A percentile compares a stretch with the other conserved stretches of the same genome.
phyloP scores from a whole-genome alignment of 1,140 invertebrate genomes.

The Drosophila albomicans region DNA sequence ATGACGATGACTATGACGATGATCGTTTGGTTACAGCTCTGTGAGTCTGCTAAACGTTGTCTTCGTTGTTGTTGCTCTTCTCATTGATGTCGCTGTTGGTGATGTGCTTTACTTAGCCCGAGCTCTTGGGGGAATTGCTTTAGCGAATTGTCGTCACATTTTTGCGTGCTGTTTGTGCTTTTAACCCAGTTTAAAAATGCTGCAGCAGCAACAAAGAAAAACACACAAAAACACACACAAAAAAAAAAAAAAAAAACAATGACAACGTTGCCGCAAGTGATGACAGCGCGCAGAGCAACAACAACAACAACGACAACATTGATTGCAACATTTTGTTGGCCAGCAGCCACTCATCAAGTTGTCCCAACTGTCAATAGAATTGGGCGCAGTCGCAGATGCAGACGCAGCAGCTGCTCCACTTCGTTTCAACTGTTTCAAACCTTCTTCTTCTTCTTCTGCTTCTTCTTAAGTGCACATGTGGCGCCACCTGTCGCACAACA shows the following conservation, averaged over 20 bases:
- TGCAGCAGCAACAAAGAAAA: conserved; percentile 40
- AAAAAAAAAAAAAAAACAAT: conserved; percentile 26
- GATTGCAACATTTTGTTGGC: conserved; percentile 49
- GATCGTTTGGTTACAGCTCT: conserved; percentile 38
- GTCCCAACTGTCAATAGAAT: conserved; percentile 49
- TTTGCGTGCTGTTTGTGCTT: conserved; percentile 55
- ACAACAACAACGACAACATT: conserved; percentile 24
- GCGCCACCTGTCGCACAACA: conserved; percentile 21
- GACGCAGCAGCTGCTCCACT: conserved; percentile 27
- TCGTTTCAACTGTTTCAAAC: conserved; percentile 9
- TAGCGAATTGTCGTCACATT: conserved; percentile 58
- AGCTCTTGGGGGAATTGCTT: conserved; percentile 26
- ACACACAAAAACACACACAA: conserved; percentile 18
- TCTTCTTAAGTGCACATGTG: not conserved
- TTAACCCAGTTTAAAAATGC: conserved; percentile 57
- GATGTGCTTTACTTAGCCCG: conserved; percentile 23
- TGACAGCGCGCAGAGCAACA: conserved; percentile 26
- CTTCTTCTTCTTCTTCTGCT: conserved; percentile 5
- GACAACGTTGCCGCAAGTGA: conserved; percentile 50
- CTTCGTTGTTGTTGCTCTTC: conserved; percentile 1
- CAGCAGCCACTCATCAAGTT: conserved; percentile 47
- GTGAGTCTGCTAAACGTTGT: conserved; percentile 13
- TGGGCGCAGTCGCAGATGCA: conserved; percentile 25
- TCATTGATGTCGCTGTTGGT: conserved; percentile 10
- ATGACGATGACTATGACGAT: conserved; percentile 24